These are phyloP conservation scores for Halcyon senegalensis DNA, from an alignment of 2,113 vertebrate genomes.

Conservation along the genomic window DNA sequence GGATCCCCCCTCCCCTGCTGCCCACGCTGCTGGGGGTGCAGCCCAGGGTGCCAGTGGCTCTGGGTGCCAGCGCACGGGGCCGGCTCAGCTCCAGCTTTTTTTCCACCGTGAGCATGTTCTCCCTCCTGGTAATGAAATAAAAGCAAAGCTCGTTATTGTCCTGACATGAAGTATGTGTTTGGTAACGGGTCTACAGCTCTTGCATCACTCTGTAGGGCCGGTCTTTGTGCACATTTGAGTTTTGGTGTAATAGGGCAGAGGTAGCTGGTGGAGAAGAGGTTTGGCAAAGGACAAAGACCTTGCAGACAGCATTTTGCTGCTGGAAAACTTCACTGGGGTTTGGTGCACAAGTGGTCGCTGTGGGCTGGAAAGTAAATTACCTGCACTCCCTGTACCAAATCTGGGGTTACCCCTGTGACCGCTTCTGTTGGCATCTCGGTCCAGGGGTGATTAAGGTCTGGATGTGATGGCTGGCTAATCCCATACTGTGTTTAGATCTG, in stretches of 20 bases:
- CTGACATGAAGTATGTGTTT: not conserved
- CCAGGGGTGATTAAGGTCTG: not conserved
- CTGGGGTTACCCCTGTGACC: not conserved
- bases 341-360: rapidly evolving
- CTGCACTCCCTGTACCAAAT: rapidly evolving
- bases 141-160: not conserved
- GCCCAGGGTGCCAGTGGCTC: too few relatives aligned
- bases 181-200: not conserved
- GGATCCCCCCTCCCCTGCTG: too few relatives aligned
- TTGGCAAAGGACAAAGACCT: not conserved
- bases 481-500: not conserved
- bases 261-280: not conserved
- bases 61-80: too few relatives aligned
- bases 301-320: not conserved
- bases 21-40: too few relatives aligned
- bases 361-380: not conserved
- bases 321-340: not conserved
- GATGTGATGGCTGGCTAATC: not conserved
- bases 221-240: not conserved
- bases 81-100: too few relatives aligned
- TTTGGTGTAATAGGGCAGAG: not conserved
- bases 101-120: not conserved
- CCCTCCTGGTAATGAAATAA: not conserved
- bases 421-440: not conserved
- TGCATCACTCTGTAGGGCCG: not conserved